phyloP scores from a whole-genome alignment of 2,888 invertebrate species.

The Cacoxenus indagator region DNA sequence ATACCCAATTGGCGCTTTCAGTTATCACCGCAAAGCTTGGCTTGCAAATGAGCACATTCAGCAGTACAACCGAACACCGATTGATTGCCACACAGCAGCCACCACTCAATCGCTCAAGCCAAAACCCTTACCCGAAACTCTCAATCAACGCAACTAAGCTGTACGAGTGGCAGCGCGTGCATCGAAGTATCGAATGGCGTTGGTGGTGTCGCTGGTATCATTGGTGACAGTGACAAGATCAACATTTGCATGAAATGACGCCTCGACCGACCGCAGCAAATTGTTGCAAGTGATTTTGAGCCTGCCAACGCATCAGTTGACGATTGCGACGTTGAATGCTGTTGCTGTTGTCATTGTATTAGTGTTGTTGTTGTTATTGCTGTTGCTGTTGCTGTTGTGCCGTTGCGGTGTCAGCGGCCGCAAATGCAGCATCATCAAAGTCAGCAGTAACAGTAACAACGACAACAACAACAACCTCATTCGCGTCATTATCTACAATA shows the following conservation, averaged over 20 bases:
- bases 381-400: neutral
- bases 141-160: neutral
- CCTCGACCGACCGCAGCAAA: neutral
- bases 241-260: neutral
- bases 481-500: neutral
- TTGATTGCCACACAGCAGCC: too few relatives aligned
- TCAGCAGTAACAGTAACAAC: neutral
- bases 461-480: neutral
- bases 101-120: neutral
- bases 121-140: neutral
- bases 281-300: constrained; percentile 18
- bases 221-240: too few relatives aligned
- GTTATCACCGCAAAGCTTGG: too few relatives aligned
- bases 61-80: too few relatives aligned
- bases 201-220: too few relatives aligned
- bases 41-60: too few relatives aligned
- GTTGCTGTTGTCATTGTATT: neutral
- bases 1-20: too few relatives aligned
- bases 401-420: neutral
- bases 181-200: too few relatives aligned
- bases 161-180: neutral
- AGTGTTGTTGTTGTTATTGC: neutral
- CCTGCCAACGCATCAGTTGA: too few relatives aligned
- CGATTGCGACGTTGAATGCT: neutral
- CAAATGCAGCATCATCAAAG: neutral